Conservation (phyloP, 2,113 vertebrate genomes). For the Pangasianodon gigas region DNA sequence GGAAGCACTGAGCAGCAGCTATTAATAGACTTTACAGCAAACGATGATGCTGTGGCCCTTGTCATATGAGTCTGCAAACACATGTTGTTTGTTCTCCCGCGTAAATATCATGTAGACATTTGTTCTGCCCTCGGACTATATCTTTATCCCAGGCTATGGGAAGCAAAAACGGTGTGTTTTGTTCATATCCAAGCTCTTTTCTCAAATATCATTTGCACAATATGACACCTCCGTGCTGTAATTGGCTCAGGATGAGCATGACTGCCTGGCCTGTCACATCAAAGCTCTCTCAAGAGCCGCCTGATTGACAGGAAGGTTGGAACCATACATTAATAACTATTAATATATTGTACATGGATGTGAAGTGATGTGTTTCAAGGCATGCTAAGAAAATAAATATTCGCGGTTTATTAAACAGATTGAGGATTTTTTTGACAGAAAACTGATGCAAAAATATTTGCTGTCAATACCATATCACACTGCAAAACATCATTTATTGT, state of each 20-base stretch:
- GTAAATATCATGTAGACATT: slow-evolving; percentile 48
- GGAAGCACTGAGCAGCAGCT: slow-evolving; percentile 51
- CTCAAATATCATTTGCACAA: slow-evolving; percentile 36
- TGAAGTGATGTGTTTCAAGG: slow-evolving; percentile 2
- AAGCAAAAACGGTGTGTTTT: background rate
- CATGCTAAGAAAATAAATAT: background rate
- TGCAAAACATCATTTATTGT: background rate
- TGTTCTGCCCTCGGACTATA: background rate
- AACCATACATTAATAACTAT: background rate
- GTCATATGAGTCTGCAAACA: slow-evolving; percentile 47
- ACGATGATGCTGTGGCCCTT: slow-evolving; percentile 48
- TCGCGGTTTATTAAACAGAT: background rate
- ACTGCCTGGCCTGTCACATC: slow-evolving; percentile 15
- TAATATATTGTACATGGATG: background rate
- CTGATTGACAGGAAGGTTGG: slow-evolving; percentile 18
- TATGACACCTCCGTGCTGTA: slow-evolving; percentile 12
- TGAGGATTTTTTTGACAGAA: background rate
- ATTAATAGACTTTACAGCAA: slow-evolving; percentile 56
- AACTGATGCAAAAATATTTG: background rate
- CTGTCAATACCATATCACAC: background rate
- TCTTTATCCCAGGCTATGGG: slow-evolving; percentile 13
- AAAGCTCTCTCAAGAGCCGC: background rate
- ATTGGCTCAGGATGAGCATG: slow-evolving; percentile 27
- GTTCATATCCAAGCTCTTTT: slow-evolving; percentile 4
- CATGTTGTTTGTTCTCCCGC: slow-evolving; percentile 53